Evolutionary conservation across 2,113 vertebrate genomes (phyloP), one percentile per base, ranked within the genome.

Genomic region (Pelusios castaneus): DNA sequence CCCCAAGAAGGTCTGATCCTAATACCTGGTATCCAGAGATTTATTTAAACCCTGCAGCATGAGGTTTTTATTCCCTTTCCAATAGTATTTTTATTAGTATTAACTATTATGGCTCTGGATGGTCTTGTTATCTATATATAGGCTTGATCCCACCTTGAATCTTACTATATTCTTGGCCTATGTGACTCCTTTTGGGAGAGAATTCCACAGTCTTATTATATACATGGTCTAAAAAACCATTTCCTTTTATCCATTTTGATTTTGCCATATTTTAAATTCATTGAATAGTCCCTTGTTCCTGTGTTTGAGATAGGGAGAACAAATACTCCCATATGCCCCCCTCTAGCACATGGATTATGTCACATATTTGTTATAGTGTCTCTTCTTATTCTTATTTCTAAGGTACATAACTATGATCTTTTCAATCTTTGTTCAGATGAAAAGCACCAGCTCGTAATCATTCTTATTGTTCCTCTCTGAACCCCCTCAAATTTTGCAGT

Each of bases 231-330:
- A 31, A 29, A 58, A 34, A 34, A 63, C 6, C 9, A 60, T 55
- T 91, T 85, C 87, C 52, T 89, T 87, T 82, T 60, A 89, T 82
- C 85, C 89, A 45, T 80, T 85, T 56, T 82, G 14, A 82, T 38
- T 87, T 82, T 17, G 80, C 10, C 88, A 47, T 51, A 54, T 47
- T 92, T 93, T 6, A 81, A n/a, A 41, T 88, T 88, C 88, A 91
- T 88, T 84, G 41, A 43, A 38, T 54, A 47, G 56, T 89, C 63
- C 60, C 41, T 85, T 91, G 52, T 43, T 88, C 86, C 34, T 78
- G 41, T n/a, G 60, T 31, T 82, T 16, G 49, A 85, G 73, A 85
- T 38, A 82, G 91, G 82, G 91, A 47, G 78, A 78, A 87, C 86
- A 83, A 52, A 83, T 63, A 63, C 3, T 10, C 73, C 73, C 89